These are phyloP conservation scores for Spilogale gracilis DNA, from an alignment of 2,113 vertebrate species.

Conservation along the genomic window DNA sequence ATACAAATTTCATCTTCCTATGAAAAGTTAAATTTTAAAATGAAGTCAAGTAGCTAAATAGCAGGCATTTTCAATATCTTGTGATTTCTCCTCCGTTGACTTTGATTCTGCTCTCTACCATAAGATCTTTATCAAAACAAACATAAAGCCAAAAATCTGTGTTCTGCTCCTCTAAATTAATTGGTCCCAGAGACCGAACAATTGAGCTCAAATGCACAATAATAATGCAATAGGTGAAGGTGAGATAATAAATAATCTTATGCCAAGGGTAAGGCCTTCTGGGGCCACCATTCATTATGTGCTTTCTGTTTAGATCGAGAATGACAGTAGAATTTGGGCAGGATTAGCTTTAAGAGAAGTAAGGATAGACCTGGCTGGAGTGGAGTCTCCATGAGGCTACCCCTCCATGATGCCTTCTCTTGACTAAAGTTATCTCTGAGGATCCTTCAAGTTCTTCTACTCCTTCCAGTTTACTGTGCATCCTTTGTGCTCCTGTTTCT, in stretches of 20 bases:
- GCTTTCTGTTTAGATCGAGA: not conserved
- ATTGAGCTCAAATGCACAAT: not conserved
- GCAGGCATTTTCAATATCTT: not conserved
- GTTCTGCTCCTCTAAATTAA: not conserved
- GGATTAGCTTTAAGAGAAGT: not conserved
- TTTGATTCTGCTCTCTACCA: not conserved
- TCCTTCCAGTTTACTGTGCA: not conserved
- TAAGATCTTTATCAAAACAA: not conserved
- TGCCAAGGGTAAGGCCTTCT: not conserved
- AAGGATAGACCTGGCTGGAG: not conserved
- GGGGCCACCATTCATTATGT: not conserved
- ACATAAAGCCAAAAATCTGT: not conserved
- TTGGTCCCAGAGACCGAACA: not conserved
- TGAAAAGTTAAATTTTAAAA: constrained; percentile 9
- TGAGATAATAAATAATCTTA: not conserved
- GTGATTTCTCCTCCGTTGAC: not conserved
- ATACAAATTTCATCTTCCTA: not conserved
- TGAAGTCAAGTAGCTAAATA: not conserved
- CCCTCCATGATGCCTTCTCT: not conserved
- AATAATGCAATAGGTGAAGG: not conserved
- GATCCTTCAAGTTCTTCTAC: not conserved
- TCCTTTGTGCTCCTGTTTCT: not conserved
- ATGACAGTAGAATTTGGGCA: not conserved
- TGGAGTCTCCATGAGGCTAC: fast-evolving
- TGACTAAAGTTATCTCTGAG: not conserved